A percentile compares a stretch with the other conserved stretches of the same genome.
Conservation (phyloP, 2,113 vertebrate species). For the Oenanthe oenanthe region DNA sequence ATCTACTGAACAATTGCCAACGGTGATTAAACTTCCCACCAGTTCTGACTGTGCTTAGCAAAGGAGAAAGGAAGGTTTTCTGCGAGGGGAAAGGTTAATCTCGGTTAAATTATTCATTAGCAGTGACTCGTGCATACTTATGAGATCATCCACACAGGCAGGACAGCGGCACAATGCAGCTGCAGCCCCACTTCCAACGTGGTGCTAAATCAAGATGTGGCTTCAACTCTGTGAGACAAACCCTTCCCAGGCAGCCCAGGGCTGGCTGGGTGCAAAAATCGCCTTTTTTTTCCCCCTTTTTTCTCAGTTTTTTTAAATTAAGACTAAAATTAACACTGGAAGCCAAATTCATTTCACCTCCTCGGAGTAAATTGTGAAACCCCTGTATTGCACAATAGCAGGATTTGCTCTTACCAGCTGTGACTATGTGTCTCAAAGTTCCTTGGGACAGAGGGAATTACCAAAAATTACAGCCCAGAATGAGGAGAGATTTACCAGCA, state of each 20-base stretch:
- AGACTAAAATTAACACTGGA: constrained; percentile 49
- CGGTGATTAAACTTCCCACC: background rate
- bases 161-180: background rate
- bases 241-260: background rate
- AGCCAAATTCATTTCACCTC: background rate
- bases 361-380: constrained; percentile 37
- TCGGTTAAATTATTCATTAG: background rate
- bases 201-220: accelerated
- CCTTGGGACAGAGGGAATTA: constrained; percentile 31
- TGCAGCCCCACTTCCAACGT: background rate
- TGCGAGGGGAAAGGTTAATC: constrained; percentile 30
- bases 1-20: background rate
- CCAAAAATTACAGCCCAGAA: background rate
- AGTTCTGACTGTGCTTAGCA: background rate
- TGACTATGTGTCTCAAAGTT: constrained; percentile 59
- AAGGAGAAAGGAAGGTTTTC: background rate
- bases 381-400: constrained; percentile 24
- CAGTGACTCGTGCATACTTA: background rate
- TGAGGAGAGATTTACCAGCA: background rate
- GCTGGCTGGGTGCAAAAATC: background rate
- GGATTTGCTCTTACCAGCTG: background rate
- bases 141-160: background rate
- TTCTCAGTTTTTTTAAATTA: background rate
- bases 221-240: background rate
- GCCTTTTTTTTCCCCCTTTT: too few relatives aligned